Evolutionary conservation across 2,888 invertebrate genomes (phyloP).

Genomic region (Xestia xanthographa): DNA sequence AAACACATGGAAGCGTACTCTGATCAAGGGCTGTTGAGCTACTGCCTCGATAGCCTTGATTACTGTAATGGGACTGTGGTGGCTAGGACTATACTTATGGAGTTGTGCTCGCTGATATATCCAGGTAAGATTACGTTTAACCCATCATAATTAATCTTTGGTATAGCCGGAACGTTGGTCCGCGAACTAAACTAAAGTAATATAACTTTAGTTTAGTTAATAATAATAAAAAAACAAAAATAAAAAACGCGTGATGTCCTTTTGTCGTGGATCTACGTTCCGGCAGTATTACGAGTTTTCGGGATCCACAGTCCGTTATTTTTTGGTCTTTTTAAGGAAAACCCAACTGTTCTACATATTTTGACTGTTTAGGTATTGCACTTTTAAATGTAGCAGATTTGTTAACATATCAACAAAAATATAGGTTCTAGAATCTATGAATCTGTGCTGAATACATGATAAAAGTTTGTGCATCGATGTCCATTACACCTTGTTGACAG

Average conservation of each 20-base stretch:
- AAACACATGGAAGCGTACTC: conserved; percentile 92
- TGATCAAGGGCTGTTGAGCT: conserved; percentile 80
- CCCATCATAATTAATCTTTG: no score
- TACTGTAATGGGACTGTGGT: conserved; percentile 81
- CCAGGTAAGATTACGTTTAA: conserved; percentile 75
- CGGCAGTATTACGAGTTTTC: neutral
- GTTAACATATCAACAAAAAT: neutral
- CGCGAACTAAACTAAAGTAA: no score
- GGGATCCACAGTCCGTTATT: no score
- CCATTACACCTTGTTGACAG: neutral
- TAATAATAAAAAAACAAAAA: no score
- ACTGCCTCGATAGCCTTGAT: conserved; percentile 82
- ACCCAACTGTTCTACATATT: no score
- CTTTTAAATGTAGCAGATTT: no score
- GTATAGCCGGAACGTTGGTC: no score
- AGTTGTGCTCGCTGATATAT: conserved; percentile 84
- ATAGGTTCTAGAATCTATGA: neutral
- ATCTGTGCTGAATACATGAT: neutral
- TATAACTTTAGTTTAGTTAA: no score
- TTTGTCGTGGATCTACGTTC: neutral
- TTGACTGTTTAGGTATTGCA: no score
- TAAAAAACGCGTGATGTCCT: no score
- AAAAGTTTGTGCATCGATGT: neutral
- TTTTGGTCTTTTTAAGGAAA: no score
- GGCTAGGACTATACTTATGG: conserved; percentile 77